Evolutionary conservation across 2,113 vertebrate species (phyloP).

Genomic region (Petroica traversi): DNA sequence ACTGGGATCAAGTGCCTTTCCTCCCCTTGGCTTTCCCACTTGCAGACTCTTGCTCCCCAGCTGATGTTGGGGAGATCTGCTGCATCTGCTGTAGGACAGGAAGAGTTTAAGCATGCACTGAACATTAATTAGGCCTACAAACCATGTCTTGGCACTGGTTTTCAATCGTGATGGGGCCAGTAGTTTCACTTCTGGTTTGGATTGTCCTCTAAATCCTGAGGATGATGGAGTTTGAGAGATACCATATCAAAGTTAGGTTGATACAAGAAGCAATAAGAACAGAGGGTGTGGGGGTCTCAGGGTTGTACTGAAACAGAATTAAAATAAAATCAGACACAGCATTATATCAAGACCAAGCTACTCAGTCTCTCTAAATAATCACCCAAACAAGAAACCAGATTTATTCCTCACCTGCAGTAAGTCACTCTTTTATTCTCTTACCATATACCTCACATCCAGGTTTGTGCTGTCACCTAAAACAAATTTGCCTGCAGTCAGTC

Average conservation of each 20-base stretch:
- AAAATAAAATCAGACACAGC: not conserved
- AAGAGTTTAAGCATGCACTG: not conserved
- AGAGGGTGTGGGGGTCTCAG: not conserved
- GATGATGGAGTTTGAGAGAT: not conserved
- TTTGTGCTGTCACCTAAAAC: not conserved
- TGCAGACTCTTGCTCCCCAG: not conserved
- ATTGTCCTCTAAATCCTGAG: not conserved
- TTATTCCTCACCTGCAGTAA: not conserved
- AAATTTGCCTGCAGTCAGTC: not conserved
- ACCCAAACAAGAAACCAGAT: not conserved
- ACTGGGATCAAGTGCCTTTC: not conserved
- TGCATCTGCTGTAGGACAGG: not conserved
- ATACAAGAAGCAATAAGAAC: not conserved
- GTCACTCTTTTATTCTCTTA: not conserved
- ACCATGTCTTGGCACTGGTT: not conserved
- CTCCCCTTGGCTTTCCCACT: not conserved
- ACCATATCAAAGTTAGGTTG: not conserved
- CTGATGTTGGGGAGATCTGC: not conserved
- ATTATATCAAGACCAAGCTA: not conserved
- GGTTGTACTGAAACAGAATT: not conserved
- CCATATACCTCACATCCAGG: not conserved
- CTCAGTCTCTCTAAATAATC: not conserved
- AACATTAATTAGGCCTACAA: not conserved
- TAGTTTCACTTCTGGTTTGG: not conserved
- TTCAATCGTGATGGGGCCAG: not conserved